Base-by-base conservation (phyloP, 2,888 invertebrate species). In the Cryptus armator region DNA sequence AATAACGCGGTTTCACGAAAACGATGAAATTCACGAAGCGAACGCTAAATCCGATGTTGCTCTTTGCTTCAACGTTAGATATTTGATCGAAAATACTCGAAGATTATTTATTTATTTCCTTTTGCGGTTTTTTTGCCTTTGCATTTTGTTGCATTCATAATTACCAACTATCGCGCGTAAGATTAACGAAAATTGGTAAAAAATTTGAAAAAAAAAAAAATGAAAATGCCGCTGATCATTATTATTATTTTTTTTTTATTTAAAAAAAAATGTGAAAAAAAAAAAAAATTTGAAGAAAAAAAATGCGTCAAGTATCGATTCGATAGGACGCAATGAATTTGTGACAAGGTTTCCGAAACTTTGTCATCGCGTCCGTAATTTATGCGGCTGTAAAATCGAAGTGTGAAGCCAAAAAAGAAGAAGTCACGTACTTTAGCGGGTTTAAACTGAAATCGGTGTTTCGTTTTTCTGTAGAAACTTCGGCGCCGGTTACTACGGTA, bases 371-470 rank as follows among this genome's bases (percentile, higher is more conserved):
- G 12, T 19, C 3, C 12, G 12, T 24, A 56, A 53, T 53, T 19
- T 53, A 3, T 56, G 56, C 24, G 12, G 24, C 19, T 24, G 10
- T 12, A 56, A 24, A 56, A 56, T 5, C 56, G 12, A 56, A 56
- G 10, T 16, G 56, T 2, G 56, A 56, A 19, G 24, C 24, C 10
- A 56, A 56, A 24, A 24, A 9, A 56, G 24, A 56, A 24, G 56
- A 56, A 19, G 56, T 24, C 32, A 62, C 48, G 46, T 51, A 64
- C 24, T 19, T 81, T 53, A 46, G 53, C 44, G 53, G 62, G 48
- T 43, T 51, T 19, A 14, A 62, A 14, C 32, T 59, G 19, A 24
- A 48, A 71, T 71, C 19, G 51, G 75, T 67, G 74, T 64, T 75
- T 19, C 37, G 32, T 75, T 62, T 62, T 29, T 62, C 32, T 16